phyloP scores from a whole-genome alignment of 1,140 invertebrate species.

The Aphis gossypii region DNA sequence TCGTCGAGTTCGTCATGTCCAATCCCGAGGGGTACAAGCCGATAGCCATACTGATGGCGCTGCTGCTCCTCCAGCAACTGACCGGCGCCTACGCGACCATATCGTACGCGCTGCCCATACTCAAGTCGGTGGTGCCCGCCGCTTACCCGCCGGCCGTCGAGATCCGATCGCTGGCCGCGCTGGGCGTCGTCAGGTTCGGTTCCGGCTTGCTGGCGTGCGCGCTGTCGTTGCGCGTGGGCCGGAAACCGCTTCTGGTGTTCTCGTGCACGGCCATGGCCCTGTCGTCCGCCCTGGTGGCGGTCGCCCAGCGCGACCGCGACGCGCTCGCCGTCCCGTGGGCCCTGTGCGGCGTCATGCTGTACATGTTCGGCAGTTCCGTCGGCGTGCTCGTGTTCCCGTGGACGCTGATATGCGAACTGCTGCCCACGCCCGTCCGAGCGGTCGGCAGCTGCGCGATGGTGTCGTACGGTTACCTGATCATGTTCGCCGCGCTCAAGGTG shows the following conservation, averaged over 20 bases:
- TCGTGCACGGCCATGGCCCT: slow-evolving; percentile 68
- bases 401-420: slow-evolving; percentile 68
- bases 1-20: slow-evolving; percentile 45
- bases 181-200: slow-evolving; percentile 68
- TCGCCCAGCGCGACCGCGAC: too few relatives aligned
- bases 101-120: slow-evolving; percentile 73
- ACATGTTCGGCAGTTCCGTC: slow-evolving; percentile 68
- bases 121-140: slow-evolving; percentile 65
- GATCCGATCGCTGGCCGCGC: slow-evolving; percentile 66
- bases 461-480: slow-evolving; percentile 70
- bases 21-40: slow-evolving; percentile 65
- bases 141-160: slow-evolving; percentile 64
- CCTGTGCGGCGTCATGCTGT: slow-evolving; percentile 66
- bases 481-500: slow-evolving; percentile 72
- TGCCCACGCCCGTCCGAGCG: slow-evolving; percentile 65
- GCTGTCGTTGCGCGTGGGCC: slow-evolving; percentile 68
- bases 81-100: slow-evolving; percentile 72
- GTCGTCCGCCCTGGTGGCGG: not conserved
- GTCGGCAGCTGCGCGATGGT: slow-evolving; percentile 69
- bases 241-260: slow-evolving; percentile 66
- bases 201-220: slow-evolving; percentile 66
- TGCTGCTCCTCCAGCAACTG: slow-evolving; percentile 70
- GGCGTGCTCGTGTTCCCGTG: slow-evolving; percentile 72
- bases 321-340: slow-evolving; percentile 60
- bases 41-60: slow-evolving; percentile 65